These are phyloP conservation scores for Aplysia californica DNA, from an alignment of 1,140 invertebrate species.

Conservation along the genomic window DNA sequence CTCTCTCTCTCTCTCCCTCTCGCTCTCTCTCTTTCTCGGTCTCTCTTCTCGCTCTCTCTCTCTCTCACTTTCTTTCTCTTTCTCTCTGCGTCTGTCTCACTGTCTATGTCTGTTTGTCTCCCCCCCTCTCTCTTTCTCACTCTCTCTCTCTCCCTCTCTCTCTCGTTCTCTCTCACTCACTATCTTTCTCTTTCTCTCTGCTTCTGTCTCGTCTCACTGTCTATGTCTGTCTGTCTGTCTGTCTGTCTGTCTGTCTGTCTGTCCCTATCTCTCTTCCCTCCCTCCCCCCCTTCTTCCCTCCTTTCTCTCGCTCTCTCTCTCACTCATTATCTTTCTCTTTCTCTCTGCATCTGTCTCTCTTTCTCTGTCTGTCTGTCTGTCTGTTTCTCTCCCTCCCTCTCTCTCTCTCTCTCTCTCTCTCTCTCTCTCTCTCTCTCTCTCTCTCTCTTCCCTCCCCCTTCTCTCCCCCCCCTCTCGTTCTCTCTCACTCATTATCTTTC, in stretches of 20 bases:
- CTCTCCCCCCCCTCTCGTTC: neutral
- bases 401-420: neutral
- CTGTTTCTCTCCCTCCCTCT: neutral
- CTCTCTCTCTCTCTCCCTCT: too few relatives aligned
- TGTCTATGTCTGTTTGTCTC: too few relatives aligned
- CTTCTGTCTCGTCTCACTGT: neutral
- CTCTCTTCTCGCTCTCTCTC: too few relatives aligned
- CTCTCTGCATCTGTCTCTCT: neutral
- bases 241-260: neutral
- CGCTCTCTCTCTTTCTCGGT: too few relatives aligned
- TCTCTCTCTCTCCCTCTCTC: too few relatives aligned
- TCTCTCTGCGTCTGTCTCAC: too few relatives aligned
- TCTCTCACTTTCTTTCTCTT: too few relatives aligned
- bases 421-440: neutral
- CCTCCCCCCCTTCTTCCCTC: neutral
- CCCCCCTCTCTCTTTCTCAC: too few relatives aligned
- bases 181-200: neutral
- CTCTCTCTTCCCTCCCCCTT: neutral
- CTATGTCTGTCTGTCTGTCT: neutral
- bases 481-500: conserved; percentile 2
- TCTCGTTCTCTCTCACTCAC: neutral
- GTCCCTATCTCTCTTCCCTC: neutral
- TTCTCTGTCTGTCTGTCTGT: neutral
- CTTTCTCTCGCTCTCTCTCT: conserved; percentile 8
- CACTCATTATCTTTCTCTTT: neutral